A percentile compares a stretch with the other conserved stretches of the same genome.
phyloP scores from a whole-genome alignment of 2,797 vertebrate genomes.

The Rhadinocentrus ornatus region DNA sequence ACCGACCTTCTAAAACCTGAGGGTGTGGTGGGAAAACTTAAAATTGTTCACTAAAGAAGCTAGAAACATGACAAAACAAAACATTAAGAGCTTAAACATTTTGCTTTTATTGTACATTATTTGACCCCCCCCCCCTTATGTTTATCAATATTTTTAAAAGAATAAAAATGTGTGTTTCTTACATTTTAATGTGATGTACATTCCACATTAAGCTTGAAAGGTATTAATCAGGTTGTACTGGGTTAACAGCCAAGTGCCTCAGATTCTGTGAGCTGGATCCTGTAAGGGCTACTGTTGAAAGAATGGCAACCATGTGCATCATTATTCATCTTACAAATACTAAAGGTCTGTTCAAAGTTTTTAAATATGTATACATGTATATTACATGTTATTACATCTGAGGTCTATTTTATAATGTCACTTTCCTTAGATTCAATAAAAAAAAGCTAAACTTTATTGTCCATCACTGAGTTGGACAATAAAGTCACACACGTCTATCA shows the following conservation, averaged over 20 bases:
- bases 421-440: not conserved
- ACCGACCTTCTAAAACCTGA: not conserved
- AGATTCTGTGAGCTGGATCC: slow-evolving; percentile 39
- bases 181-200: not conserved
- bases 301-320: slow-evolving; percentile 23
- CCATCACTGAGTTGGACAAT: not conserved
- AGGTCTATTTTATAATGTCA: slow-evolving; percentile 29
- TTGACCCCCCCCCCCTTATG: not conserved
- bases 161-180: not conserved
- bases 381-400: slow-evolving; percentile 4
- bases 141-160: not conserved
- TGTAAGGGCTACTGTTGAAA: slow-evolving; percentile 58
- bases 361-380: slow-evolving; percentile 21
- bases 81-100: not conserved
- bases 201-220: not conserved
- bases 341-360: slow-evolving; percentile 40
- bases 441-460: not conserved
- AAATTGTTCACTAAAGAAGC: not conserved
- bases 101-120: not conserved
- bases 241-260: slow-evolving; percentile 81
- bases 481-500: not conserved
- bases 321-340: slow-evolving; percentile 30
- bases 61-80: not conserved
- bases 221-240: not conserved
- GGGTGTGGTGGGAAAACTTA: not conserved